Base-by-base conservation (phyloP, 2,113 vertebrate species). In the Phainopepla nitens region DNA sequence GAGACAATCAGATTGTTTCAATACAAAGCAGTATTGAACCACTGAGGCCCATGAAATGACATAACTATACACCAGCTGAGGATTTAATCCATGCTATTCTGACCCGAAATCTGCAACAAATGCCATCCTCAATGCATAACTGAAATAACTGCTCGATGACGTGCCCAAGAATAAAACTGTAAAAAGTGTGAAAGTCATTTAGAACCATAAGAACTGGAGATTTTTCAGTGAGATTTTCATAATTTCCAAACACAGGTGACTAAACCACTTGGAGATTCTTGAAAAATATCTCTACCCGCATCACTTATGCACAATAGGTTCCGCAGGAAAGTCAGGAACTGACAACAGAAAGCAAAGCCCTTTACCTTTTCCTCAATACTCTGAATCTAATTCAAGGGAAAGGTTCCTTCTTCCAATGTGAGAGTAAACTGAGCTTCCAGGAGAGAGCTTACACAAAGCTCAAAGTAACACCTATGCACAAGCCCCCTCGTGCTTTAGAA, bases 291-390 rank as follows among this genome's bases (percentile, higher is more conserved):
- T 39, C 47, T 65, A 6, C 13, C 4, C 19, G 82, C 64, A 47
- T 36, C 51, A 16, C 5, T 94, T 50, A 13, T 2, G 20, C 22
- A 3, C 0, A 0, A n/a, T 17, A 39, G 15, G 54, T 86, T 93
- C 75, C 42, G 29, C 2, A 51, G 54, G n/a, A 77, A 75, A 75
- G 58, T 36, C 60, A 71, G 73, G 39, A 80, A 39, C 18, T 35
- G 45, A 24, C 70, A 44, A 47, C 0, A 80, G 58, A 65, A 95
- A 91, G n/a, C 19, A 77, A 82, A 93, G 44, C 15, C 60, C 51
- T 94, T 64, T 35, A 68, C 20, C 5, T 85, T 36, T 69, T 65
- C 57, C 22, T 93, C 64, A 68, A 36, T 36, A 70, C 8, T 31
- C 71, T 60, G 24, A 13, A 19, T 15, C 45, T 88, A 57, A 80